A percentile compares a stretch with the other conserved stretches of the same genome.
Conservation (phyloP, 2,888 invertebrate genomes). For the Drosophila melanosoma region DNA sequence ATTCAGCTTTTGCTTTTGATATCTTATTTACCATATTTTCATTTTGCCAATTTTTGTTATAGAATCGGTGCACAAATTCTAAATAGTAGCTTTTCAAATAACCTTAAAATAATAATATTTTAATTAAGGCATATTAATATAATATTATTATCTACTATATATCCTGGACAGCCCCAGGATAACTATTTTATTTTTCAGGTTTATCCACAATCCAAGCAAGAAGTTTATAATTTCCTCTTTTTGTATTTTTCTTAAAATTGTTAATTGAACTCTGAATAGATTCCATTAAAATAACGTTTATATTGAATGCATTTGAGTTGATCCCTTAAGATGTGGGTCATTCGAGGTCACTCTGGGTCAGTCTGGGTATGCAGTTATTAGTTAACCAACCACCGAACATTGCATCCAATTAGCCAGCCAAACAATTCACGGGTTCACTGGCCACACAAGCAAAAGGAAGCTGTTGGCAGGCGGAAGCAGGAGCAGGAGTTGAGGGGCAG, state of each 20-base stretch:
- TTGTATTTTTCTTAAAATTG: no score
- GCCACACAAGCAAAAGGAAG: conserved; percentile 9
- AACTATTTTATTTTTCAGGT: no score
- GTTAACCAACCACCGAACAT: conserved; percentile 30
- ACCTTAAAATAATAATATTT: not conserved
- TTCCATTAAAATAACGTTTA: not conserved
- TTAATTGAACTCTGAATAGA: not conserved
- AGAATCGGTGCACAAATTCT: not conserved
- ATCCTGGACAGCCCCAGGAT: no score
- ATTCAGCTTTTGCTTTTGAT: not conserved
- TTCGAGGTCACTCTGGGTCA: not conserved
- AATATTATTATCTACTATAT: no score
- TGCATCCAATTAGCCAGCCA: conserved; percentile 18
- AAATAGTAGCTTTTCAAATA: not conserved
- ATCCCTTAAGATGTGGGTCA: conserved; percentile 43
- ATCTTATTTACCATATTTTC: not conserved
- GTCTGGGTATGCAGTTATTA: not conserved
- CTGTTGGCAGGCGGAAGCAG: not conserved
- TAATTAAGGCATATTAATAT: no score
- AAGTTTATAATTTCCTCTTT: no score
- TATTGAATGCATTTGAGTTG: not conserved
- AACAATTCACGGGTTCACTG: conserved; percentile 18
- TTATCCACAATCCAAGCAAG: no score
- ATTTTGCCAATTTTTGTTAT: not conserved
- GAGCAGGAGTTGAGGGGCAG: not conserved